These are phyloP conservation scores for Chaenogobius annularis DNA, from an alignment of 2,113 vertebrate species.

Conservation along the genomic window DNA sequence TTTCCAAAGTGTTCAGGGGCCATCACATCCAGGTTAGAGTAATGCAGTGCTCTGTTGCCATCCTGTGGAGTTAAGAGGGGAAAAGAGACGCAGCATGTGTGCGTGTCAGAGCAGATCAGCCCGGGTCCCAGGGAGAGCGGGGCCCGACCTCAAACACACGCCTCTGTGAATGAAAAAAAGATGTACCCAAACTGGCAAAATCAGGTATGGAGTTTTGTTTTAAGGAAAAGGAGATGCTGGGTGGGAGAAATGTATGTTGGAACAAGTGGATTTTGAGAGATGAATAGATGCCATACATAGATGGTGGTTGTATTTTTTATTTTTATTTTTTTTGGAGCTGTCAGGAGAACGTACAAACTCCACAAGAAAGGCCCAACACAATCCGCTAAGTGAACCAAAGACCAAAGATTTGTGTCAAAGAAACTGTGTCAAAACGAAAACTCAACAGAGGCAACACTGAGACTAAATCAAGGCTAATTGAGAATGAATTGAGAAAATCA, in stretches of 20 bases:
- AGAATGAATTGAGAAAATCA: too few species aligned
- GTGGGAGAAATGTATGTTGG: neutral
- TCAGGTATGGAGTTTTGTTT: neutral
- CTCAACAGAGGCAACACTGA: too few species aligned
- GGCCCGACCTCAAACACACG: neutral
- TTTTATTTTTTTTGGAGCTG: too few species aligned
- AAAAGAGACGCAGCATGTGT: conserved; percentile 14
- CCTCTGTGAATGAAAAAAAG: neutral
- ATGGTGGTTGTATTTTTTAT: too few species aligned
- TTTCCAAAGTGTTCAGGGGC: conserved; percentile 26
- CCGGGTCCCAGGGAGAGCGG: conserved; percentile 1
- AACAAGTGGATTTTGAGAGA: too few species aligned
- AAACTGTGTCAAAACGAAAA: too few species aligned
- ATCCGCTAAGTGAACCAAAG: too few species aligned
- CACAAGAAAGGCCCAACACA: too few species aligned
- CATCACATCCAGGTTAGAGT: conserved; percentile 39
- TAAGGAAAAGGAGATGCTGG: neutral
- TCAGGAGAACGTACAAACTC: too few species aligned
- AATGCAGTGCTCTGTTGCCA: conserved; percentile 56
- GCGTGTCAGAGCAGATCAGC: conserved; percentile 19
- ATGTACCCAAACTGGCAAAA: neutral
- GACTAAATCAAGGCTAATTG: too few species aligned
- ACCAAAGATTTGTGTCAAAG: too few species aligned
- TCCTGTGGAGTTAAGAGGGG: conserved; percentile 60
- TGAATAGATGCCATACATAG: too few species aligned